Percentiles rank a stretch among this genome's conserved stretches.
Conservation (phyloP, 2,113 vertebrate species). For the Gasterosteus aculeatus region DNA sequence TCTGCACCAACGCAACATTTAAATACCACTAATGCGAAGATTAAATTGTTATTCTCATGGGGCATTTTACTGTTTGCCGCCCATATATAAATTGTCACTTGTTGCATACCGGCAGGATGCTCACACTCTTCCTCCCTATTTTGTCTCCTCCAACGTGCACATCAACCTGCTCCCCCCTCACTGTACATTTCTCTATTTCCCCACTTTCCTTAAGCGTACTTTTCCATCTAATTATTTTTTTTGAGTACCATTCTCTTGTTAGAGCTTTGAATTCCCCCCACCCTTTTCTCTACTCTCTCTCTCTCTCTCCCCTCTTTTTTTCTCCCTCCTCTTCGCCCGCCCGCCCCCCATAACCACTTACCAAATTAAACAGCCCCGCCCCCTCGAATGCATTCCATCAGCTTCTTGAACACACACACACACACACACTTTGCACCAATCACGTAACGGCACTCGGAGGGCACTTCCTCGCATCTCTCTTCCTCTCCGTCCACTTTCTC, state of each 20-base stretch:
- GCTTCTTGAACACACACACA: constrained; percentile 57
- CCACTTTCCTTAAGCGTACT: constrained; percentile 39
- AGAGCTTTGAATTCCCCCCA: constrained; percentile 54
- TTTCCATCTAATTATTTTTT: constrained; percentile 68
- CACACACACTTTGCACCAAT: constrained; percentile 51
- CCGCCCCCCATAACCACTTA: constrained; percentile 15
- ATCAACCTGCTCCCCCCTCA: background rate
- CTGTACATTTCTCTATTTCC: background rate
- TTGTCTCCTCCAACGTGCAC: constrained; percentile 5
- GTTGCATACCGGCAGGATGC: background rate
- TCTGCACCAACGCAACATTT: too few species aligned
- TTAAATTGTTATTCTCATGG: too few species aligned
- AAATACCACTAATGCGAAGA: too few species aligned
- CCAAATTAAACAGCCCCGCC: constrained; percentile 69
- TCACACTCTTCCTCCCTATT: background rate
- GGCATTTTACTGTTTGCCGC: too few species aligned
- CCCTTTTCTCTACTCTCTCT: background rate
- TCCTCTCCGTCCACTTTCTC: constrained; percentile 41
- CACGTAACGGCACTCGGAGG: constrained; percentile 33
- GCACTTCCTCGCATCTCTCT: constrained; percentile 49
- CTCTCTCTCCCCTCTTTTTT: background rate
- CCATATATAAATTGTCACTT: too few species aligned
- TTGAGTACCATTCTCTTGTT: constrained; percentile 60
- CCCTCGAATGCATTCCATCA: constrained; percentile 63
- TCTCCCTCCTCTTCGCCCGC: background rate